Base-by-base conservation (phyloP, 2,113 vertebrate genomes). In the Triplophysa siluroides region DNA sequence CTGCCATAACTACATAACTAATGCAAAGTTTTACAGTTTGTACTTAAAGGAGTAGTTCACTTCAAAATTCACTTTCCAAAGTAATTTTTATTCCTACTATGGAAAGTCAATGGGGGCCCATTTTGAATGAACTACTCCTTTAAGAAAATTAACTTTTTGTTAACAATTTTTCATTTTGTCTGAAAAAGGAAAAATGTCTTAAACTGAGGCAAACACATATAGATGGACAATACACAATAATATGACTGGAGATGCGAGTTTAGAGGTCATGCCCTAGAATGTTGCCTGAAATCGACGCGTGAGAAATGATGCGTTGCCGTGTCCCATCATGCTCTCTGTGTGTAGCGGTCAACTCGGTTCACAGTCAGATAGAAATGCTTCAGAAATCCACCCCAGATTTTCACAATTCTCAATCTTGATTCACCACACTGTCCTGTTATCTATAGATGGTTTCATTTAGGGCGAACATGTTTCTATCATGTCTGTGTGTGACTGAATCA, bases 271-370 rank as follows among this genome's bases (percentile, higher is more conserved):
- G 43, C 4, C n/a, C 58, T 47, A 43, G 54, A 47, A 73, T 70
- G 18, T 12, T 60, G 26, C 54, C 50, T 76, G 75, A 70, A 66
- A 66, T 23, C 71, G 66, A 58, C 19, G 50, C 68, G 21, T 77
- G 81, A 70, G 76, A 74, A 79, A 78, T 73, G 82, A 84, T 29
- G 41, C 33, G 47, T 58, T 86, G 78, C 81, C 82, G 33, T 4
- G 79, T 86, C 86, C 76, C 50, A 84, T 90, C 43, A 81, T 74
- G 60, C 71, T 73, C 81, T 68, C 29, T 68, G 74, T 70, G 18
- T 14, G 41, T 52, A 50, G 38, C n/a, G 58, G 26, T 67, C 67
- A 62, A 61, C 47, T 63, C 23, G 43, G 33, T 61, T 23, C 78
- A 41, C 43, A 12, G 23, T 63, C 61, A 63, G 67, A 50, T 62